Evolutionary conservation across 1,140 invertebrate species (phyloP).

Genomic region (Atopsyche davidsoni): DNA sequence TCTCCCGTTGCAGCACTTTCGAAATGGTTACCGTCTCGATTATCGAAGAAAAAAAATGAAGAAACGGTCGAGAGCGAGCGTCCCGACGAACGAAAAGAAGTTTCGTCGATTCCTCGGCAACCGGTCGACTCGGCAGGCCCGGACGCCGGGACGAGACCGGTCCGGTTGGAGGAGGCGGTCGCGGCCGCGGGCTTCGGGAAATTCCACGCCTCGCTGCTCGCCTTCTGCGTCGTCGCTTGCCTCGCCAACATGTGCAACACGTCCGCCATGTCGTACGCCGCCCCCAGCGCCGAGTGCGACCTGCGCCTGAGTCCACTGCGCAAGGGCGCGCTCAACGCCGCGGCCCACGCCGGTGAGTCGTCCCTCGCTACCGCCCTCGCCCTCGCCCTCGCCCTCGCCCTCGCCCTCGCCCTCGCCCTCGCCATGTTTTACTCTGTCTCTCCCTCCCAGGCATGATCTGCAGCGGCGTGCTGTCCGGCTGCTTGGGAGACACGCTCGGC

Average conservation of each 20-base stretch:
- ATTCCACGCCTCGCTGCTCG: conserved; percentile 58
- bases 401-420: background rate
- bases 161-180: conserved; percentile 58
- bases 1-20: too few relatives aligned
- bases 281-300: conserved; percentile 66
- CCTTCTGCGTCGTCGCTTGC: conserved; percentile 54
- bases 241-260: conserved; percentile 60
- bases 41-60: too few relatives aligned
- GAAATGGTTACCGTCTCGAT: too few relatives aligned
- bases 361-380: background rate
- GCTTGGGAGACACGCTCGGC: conserved; percentile 69
- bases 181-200: conserved; percentile 54
- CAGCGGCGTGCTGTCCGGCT: conserved; percentile 76
- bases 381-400: background rate
- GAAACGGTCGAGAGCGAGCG: too few relatives aligned
- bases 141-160: conserved; percentile 24
- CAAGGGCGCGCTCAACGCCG: conserved; percentile 62
- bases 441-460: conserved; percentile 67
- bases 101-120: too few relatives aligned
- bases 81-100: too few relatives aligned
- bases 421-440: background rate
- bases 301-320: conserved; percentile 55
- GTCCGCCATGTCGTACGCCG: conserved; percentile 56
- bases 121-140: too few relatives aligned
- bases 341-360: conserved; percentile 57